Evolutionary conservation across 2,888 invertebrate species (phyloP), one percentile per base, ranked within the genome.

Genomic region (Pterostichus niger): DNA sequence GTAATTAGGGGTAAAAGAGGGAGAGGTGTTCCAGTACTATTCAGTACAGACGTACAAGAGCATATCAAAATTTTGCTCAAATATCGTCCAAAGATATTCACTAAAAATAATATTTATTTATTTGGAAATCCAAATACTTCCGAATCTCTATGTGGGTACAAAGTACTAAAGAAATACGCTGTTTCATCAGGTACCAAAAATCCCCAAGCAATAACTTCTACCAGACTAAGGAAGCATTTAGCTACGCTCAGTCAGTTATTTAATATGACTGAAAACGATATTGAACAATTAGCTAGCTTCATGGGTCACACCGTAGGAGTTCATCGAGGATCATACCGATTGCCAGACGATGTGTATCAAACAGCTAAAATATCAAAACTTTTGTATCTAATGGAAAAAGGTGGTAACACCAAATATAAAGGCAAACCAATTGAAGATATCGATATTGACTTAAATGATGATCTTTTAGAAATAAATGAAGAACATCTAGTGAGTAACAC

Each of bases 261-360:
- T 56, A 85, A 85, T 83, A 78, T 86, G 46, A 83, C 64, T 35
- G 85, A 86, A 24, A 76, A 15, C 13, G 86, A 86, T 77, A 85
- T 85, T 83, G 86, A 87, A 80, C 86, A 86, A 77, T 85, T 87
- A 75, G 86, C 86, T 1, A 84, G 49, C 13, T 86, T 87, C 68
- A 86, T 86, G 86, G 86, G 86, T 2, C 86, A 87, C 71, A 86
- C 87, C 15, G 85, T 84, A 80, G 85, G 85, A 83, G 86, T 86
- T 13, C 86, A 86, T 80, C 84, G 84, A 81, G 56, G 77, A 68
- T 86, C 83, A 64, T 85, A 86, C 64, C 83, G 83, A 82, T 77
- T 85, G 44, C 85, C 85, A 4, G 84, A 85, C 68, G 84, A 85
- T 61, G 75, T 85, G 10, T 85, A 85, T 78, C 85, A 85, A 54